Base-by-base conservation (phyloP, 2,113 vertebrate species). In the Forbesichthys agassizii region DNA sequence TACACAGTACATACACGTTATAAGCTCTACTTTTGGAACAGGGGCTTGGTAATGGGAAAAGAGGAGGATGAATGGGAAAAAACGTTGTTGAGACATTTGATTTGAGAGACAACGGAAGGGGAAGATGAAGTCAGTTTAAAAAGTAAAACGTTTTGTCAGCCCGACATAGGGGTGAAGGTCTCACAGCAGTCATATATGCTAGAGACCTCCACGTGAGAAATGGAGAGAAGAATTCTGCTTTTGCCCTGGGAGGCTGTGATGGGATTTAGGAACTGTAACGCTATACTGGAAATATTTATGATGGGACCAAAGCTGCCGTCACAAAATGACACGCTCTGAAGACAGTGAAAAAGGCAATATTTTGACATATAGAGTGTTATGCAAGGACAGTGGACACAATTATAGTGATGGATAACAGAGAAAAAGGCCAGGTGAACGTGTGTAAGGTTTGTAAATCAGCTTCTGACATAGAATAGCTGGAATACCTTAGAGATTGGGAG, bases 271-370 rank as follows among this genome's bases (percentile, higher is more conserved):
- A 81, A 73, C 82, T 74, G 85, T 76, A 88, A 88, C 49, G 9
- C 54, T 86, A 90, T 83, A 85, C 78, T 86, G 81, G 84, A 84
- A 88, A 86, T 89, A 90, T 91, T 90, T 87, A 90, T 79, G 79
- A 73, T 84, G 74, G 52, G 74, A 87, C 62, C 75, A 69, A 68
- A 85, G 47, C 8, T 48, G 56, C 67, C 69, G 74, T 81, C 71
- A 78, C 68, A 84, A 84, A 82, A 84, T 65, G 71, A 54, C 69
- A 75, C 11, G 59, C 61, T 77, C n/a, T 52, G 70, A 55, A 66
- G 47, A 75, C 58, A 80, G 61, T 69, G 74, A 74, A 61, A 74
- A 75, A 78, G 78, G 70, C 65, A 80, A 78, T 66, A 75, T 83
- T 68, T 75, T 66, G 11, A 58, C 7, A 8, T 74, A n/a, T 46